Evolutionary conservation across 2,113 vertebrate species (phyloP), one percentile per base, ranked within the genome.

Genomic region (Apeltes quadracus): DNA sequence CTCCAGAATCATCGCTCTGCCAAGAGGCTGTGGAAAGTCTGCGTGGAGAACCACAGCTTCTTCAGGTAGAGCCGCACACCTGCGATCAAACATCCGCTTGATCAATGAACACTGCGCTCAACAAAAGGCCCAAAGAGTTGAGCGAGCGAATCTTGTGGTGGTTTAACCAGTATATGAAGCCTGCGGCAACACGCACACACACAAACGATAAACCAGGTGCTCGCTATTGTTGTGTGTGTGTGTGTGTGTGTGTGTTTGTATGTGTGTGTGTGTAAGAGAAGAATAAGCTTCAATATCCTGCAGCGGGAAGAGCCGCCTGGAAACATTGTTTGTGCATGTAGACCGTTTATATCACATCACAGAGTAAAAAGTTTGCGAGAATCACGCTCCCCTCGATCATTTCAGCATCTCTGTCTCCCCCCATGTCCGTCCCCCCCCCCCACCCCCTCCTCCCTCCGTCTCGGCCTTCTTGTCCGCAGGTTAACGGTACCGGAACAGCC

Each of bases 1-100:
- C 92, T 99, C 69, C 95, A 96, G 88, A 98, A 97, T 84, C 96
- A 98, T 78, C 95, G 96, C 9, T 95, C 97, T 34, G 97, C 98
- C 44, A 99, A 99, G 90, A 94, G 93, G 77, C 93, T 99, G 80
- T 99, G 98, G 98, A 99, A 99, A 79, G 97, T 98, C 72, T 99
- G 97, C 18, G 97, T 99, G 92, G 98, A 99, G 73, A 96, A 99
- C 85, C 98, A 99, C 92, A 98, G 97, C 81, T 99, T 99, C 88
- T 99, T 97, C 93, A 98, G 98, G 98, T 99, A 94, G 87, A 72
- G 32, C 38, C 16, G 29, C 32, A 41, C 50, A 25, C n/a, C 39
- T 12, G 0, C 11, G 25, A 70, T 41, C 14, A 39, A 12, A 25
- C 27, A 13, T 4, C 41, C 13, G 11, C 20, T 2, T 5, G 5